Percentiles rank a stretch among this genome's conserved stretches.
These are phyloP conservation scores for Chloroclystis v-ata DNA, from an alignment of 2,888 invertebrate genomes.

Conservation along the genomic window DNA sequence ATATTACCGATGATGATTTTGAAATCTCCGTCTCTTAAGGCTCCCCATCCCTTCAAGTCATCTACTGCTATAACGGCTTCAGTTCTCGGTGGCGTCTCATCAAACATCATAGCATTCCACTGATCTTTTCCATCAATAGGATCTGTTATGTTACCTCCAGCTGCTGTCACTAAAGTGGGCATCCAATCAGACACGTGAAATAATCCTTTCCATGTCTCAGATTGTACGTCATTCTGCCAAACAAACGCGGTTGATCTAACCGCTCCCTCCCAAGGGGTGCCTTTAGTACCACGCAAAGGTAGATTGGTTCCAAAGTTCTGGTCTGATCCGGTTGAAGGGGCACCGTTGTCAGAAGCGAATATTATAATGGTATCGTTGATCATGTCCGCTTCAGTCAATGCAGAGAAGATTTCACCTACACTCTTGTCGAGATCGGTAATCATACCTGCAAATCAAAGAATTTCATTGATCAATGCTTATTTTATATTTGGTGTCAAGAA, in stretches of 20 bases:
- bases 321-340: constrained; percentile 81
- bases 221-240: constrained; percentile 74
- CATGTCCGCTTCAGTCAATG: constrained; percentile 80
- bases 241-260: constrained; percentile 83
- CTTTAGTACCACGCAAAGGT: constrained; percentile 86
- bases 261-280: constrained; percentile 88
- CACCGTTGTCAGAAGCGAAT: constrained; percentile 91
- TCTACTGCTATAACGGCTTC: constrained; percentile 77
- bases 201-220: constrained; percentile 70
- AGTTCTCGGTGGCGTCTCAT: constrained; percentile 50
- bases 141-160: constrained; percentile 38
- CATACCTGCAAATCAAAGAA: constrained; percentile 58
- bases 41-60: constrained; percentile 50
- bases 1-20: constrained; percentile 48
- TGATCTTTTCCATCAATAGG: constrained; percentile 81
- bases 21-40: constrained; percentile 45
- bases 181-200: constrained; percentile 89
- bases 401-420: constrained; percentile 83
- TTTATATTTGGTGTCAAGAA: no score
- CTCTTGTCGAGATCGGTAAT: constrained; percentile 86
- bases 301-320: constrained; percentile 84
- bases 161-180: constrained; percentile 79
- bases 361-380: constrained; percentile 87
- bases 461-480: neutral
- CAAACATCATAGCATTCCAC: constrained; percentile 76